These are phyloP conservation scores for Platysternon megacephalum DNA, from an alignment of 2,113 vertebrate genomes.

Conservation along the genomic window DNA sequence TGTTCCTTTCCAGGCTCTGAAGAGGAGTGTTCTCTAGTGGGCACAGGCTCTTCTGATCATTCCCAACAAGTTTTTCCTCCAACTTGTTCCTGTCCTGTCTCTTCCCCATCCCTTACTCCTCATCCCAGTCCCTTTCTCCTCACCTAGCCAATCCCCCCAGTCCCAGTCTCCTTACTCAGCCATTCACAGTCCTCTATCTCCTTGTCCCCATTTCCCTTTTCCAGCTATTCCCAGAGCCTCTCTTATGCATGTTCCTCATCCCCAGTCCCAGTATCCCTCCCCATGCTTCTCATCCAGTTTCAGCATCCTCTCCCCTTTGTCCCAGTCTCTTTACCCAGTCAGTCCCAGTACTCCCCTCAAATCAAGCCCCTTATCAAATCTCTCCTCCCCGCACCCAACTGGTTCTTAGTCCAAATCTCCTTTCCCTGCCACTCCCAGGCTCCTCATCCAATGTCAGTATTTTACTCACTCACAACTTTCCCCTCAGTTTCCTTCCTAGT, in stretches of 20 bases:
- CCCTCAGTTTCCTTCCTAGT: background rate
- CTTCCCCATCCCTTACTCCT: background rate
- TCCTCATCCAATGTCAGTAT: too few species aligned
- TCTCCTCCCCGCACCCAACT: too few species aligned
- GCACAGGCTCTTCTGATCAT: background rate
- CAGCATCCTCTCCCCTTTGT: background rate
- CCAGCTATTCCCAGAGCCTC: background rate
- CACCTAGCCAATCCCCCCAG: background rate
- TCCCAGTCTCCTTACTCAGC: background rate
- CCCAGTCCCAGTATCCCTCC: background rate
- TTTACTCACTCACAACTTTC: background rate
- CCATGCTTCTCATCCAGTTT: background rate
- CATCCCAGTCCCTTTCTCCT: background rate
- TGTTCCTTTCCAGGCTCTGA: background rate
- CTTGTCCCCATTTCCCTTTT: background rate
- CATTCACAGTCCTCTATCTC: background rate
- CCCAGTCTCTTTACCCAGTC: fast-evolving
- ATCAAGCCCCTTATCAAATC: too few species aligned
- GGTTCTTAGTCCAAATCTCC: too few species aligned
- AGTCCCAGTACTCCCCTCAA: background rate
- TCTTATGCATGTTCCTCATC: background rate
- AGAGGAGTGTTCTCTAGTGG: background rate
- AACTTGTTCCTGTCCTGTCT: background rate
- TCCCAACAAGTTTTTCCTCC: background rate
- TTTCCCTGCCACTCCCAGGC: too few species aligned